Base-by-base conservation (phyloP, 2,888 invertebrate species). In the Diadegma fenestrale region DNA sequence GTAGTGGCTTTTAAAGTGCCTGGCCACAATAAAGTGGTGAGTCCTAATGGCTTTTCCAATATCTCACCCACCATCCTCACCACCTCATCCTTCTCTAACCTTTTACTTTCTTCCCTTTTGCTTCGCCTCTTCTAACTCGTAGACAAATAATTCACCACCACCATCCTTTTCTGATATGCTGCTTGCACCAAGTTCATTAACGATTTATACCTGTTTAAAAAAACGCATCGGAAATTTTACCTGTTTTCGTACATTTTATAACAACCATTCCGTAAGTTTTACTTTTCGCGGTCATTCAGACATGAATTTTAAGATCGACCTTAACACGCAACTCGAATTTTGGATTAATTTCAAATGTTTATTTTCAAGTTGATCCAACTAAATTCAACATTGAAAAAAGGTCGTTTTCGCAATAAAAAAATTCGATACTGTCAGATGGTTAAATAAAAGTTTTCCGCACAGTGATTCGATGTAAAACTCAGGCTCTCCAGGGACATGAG, bases 21-120 rank as follows among this genome's bases (percentile, higher is more conserved):
- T 69, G 41, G 82, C 83, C 87, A 88, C 88, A 89, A 90, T 88
- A 90, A 89, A 90, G 87, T 87, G 88, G 78, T 81, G 86, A 87
- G 89, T 88, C 90, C 89, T 90, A 90, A 90, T 90, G 90, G 89
- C 89, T 90, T 90, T 90, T 89, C 90, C 90, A 88, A 90, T 90
- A 90, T 89, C 90, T 88, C 87, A 84, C 51, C 84, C 80, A 77
- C 77, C 77, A 68, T 54, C 66, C 77, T 73, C 51, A 10, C 64
- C 72, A 41, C 41, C 64, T 69, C 76, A 64, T 76, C 51, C 71
- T 71, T 51, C 69, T 37, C 30, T 30, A n/a, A 75, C 61, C 72
- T 72, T 69, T 64, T 66, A 58, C 71, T 58, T 51, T 58, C 51
- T 26, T 48, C 33, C 68, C 26, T 43, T 61, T 61, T 51, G n/a